Base-by-base conservation (phyloP, 1,140 invertebrate species). In the Fragariocoptes setiger region DNA sequence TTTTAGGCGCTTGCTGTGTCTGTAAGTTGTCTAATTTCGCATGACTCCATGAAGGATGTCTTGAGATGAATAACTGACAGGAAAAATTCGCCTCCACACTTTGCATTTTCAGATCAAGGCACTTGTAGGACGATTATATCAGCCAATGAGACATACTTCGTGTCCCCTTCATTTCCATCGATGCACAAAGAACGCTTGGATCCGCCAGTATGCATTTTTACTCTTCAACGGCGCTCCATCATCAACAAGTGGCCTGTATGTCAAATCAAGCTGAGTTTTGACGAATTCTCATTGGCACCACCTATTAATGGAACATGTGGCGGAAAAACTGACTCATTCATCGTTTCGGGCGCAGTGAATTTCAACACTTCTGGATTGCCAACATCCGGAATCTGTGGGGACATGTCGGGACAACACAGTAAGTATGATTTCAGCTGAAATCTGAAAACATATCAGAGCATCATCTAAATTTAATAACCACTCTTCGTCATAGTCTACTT, bases 121-220 rank as follows among this genome's bases (percentile, higher is more conserved):
- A 42, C 44, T 2, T 47, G 46, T 43, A 15, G 41, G 15, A 35
- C 46, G n/a, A 41, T 46, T 13, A 35, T 47, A 3, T 42, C 38
- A 21, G 41, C 43, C 17, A 47, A 47, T 42, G 46, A 47, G 37
- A 46, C 45, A 15, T 47, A 47, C 25, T 47, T 47, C 18, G 46
- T 47, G 17, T 46, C 44, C 14, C 46, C 46, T 19, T 19, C 37
- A 14, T 47, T 46, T 37, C 46, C 46, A 13, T 21, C 19, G 4
- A n/a, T 47, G 19, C 42, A 42, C 21, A 45, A 39, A 1, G 41
- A 46, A 16, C 43, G 46, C 13, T 18, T 47, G 2, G 45, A 47
- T 36, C 46, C 46, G 25, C 41, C 46, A 1, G 22, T 46, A 14
- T 47, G 46, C 37, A 47, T 47, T 18, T 47, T 47, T 18, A 47